Conservation (phyloP, 2,888 invertebrate genomes). For the Drosophila picticornis region DNA sequence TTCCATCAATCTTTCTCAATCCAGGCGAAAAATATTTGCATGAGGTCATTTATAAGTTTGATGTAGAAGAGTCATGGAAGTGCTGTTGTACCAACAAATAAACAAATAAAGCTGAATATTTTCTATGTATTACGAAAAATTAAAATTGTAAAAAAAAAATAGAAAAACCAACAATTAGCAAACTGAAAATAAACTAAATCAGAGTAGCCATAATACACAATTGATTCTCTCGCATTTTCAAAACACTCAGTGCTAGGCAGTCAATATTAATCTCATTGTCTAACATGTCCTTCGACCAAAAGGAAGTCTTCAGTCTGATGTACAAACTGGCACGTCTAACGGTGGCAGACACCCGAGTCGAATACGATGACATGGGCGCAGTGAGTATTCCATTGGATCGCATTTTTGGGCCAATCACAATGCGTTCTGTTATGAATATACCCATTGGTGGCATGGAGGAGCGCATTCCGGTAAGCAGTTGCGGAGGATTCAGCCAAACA, state of each 20-base stretch:
- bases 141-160: not conserved
- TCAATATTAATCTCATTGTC: not conserved
- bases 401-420: slow-evolving; percentile 97
- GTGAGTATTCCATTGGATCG: slow-evolving; percentile 94
- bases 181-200: slow-evolving; percentile 7
- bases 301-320: slow-evolving; percentile 60
- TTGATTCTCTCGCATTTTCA: not conserved
- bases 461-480: slow-evolving; percentile 94
- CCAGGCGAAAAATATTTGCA: slow-evolving; percentile 87
- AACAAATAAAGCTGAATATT: slow-evolving; percentile 39
- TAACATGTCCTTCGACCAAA: slow-evolving; percentile 72
- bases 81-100: slow-evolving; percentile 53
- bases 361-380: slow-evolving; percentile 96
- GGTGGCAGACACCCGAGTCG: slow-evolving; percentile 83
- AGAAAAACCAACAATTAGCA: not conserved
- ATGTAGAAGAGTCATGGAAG: slow-evolving; percentile 66
- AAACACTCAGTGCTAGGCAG: not conserved
- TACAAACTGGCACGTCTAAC: slow-evolving; percentile 64
- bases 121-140: not conserved
- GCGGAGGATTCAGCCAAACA: fast-evolving
- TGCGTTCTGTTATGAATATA: slow-evolving; percentile 96
- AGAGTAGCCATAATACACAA: slow-evolving; percentile 9
- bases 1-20: slow-evolving; percentile 90
- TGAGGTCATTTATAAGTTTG: slow-evolving; percentile 68
- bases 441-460: slow-evolving; percentile 96